Conservation (phyloP, 2,113 vertebrate genomes). For the Periophthalmus modestus region DNA sequence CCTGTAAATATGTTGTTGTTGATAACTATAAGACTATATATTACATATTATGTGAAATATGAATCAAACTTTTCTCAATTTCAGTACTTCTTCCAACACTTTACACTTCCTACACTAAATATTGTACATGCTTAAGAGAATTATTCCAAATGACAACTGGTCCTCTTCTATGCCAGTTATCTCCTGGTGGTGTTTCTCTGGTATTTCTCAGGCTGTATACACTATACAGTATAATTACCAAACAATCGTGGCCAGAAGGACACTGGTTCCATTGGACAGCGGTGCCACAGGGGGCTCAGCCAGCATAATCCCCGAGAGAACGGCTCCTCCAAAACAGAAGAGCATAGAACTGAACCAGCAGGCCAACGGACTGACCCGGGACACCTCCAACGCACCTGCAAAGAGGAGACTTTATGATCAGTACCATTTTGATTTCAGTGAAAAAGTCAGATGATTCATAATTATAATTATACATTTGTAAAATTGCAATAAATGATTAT, state of each 20-base stretch:
- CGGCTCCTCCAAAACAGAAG: conserved; percentile 91
- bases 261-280: conserved; percentile 82
- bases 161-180: neutral
- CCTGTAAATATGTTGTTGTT: neutral
- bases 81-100: too few species aligned
- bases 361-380: conserved; percentile 86
- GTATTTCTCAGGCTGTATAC: too few species aligned
- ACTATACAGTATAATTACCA: conserved; percentile 81
- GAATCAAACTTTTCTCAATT: too few species aligned
- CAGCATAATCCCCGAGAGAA: conserved; percentile 90
- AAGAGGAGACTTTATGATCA: conserved; percentile 5
- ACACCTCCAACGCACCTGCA: conserved; percentile 82
- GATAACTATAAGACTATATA: neutral
- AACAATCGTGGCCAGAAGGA: conserved; percentile 87
- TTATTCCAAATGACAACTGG: neutral
- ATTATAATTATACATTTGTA: too few species aligned
- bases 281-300: conserved; percentile 88
- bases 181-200: neutral
- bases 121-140: too few species aligned
- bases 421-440: neutral
- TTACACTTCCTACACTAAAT: too few species aligned
- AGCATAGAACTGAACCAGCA: conserved; percentile 99
- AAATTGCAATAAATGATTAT: too few species aligned
- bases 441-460: neutral
- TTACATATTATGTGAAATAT: too few species aligned